A percentile compares a stretch with the other conserved stretches of the same genome.
Evolutionary conservation across 1,140 invertebrate species (phyloP).

Genomic region (Ctenoplectra terminalis): DNA sequence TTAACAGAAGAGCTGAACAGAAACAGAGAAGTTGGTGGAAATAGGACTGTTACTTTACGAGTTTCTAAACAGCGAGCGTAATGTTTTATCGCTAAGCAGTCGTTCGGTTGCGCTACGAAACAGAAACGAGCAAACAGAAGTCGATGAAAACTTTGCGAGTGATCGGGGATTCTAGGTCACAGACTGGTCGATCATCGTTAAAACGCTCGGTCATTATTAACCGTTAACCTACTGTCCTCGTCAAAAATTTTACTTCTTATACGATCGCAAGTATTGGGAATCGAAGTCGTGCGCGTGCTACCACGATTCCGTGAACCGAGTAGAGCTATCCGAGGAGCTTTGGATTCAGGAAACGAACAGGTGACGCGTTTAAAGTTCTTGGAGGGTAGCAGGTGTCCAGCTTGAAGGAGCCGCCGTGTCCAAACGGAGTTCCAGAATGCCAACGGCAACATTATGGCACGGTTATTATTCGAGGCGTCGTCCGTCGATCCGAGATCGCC

Average conservation of each 20-base stretch:
- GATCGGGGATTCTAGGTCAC: neutral
- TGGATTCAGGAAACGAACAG: neutral
- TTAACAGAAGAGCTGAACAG: neutral
- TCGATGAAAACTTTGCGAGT: too few relatives aligned
- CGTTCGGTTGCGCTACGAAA: too few relatives aligned
- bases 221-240: neutral
- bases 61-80: neutral
- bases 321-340: neutral
- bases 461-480: conserved; percentile 62
- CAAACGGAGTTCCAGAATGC: conserved; percentile 54
- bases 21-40: neutral
- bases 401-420: conserved; percentile 4
- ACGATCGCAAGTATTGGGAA: neutral
- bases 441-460: conserved; percentile 54
- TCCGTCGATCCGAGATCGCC: conserved; percentile 55
- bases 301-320: neutral
- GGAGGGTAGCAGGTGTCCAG: neutral
- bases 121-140: too few relatives aligned
- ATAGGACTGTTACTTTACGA: neutral
- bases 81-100: neutral
- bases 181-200: too few relatives aligned
- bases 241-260: neutral
- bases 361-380: conserved; percentile 42
- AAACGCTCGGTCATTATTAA: too few relatives aligned
- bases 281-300: neutral